Percentiles rank a stretch among this genome's conserved stretches.
phyloP scores from a whole-genome alignment of 2,113 vertebrate species.

The Dascyllus trimaculatus region DNA sequence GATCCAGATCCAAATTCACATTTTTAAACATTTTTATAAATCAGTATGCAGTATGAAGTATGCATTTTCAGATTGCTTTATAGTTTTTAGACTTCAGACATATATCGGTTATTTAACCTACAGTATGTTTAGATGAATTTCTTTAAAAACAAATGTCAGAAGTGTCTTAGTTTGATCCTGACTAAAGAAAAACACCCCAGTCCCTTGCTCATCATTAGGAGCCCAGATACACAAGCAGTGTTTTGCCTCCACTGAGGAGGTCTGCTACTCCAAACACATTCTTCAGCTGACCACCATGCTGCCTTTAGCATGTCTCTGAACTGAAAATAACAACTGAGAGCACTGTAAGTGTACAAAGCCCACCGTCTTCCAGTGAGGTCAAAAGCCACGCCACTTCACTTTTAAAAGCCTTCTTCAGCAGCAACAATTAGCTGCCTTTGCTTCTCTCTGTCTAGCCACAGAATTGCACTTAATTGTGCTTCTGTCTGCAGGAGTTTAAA shows the following conservation, averaged over 20 bases:
- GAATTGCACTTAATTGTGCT: conserved; percentile 79
- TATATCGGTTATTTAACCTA: not conserved
- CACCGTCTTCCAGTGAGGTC: conserved; percentile 52
- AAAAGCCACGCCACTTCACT: conserved; percentile 66
- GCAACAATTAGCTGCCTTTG: conserved; percentile 67
- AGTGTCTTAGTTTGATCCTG: conserved; percentile 14
- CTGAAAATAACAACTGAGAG: conserved; percentile 61
- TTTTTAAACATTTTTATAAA: not conserved
- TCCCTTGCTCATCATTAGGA: conserved; percentile 31
- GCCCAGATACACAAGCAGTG: conserved; percentile 38
- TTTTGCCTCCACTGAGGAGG: conserved; percentile 46
- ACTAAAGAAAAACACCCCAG: conserved; percentile 32
- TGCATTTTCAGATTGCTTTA: not conserved
- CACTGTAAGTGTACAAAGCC: conserved; percentile 54
- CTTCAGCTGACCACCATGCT: conserved; percentile 58
- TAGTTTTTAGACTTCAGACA: not conserved
- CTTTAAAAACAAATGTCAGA: conserved; percentile 4
- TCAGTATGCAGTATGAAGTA: not conserved
- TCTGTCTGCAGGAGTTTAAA: conserved; percentile 59
- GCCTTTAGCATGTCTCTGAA: conserved; percentile 49
- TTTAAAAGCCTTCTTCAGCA: conserved; percentile 69
- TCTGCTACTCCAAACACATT: conserved; percentile 62
- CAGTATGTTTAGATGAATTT: not conserved
- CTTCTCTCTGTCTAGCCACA: conserved; percentile 70
- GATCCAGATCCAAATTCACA: not conserved